These are phyloP conservation scores for Rosalia funebris DNA, from an alignment of 2,888 invertebrate species.

Conservation along the genomic window DNA sequence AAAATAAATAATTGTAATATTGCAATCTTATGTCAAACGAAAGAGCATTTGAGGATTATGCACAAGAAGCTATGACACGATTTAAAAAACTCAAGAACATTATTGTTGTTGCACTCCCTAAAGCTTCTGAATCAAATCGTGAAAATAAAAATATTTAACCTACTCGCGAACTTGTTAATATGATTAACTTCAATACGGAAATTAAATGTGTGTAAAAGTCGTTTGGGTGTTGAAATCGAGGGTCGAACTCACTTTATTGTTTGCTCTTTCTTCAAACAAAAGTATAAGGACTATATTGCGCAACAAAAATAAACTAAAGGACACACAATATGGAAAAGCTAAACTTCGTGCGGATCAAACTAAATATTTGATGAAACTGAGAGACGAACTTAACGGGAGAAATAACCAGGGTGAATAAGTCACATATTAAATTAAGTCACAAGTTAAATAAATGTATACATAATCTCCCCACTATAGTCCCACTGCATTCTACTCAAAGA, in stretches of 20 bases:
- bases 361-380: background rate
- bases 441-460: background rate
- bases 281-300: background rate
- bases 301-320: background rate
- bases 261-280: background rate
- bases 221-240: background rate
- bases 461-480: background rate
- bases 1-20: no score
- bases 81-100: background rate
- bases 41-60: background rate
- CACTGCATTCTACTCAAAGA: background rate
- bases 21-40: background rate
- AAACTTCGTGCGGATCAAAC: background rate
- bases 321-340: background rate
- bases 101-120: background rate
- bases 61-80: background rate
- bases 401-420: background rate
- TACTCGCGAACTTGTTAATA: background rate
- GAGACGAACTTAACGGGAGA: background rate
- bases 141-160: background rate
- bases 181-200: background rate
- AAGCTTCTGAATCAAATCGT: background rate
- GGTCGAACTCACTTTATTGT: background rate
- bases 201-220: background rate
- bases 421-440: background rate